phyloP scores from a whole-genome alignment of 2,113 vertebrate genomes.

The Talpa occidentalis region DNA sequence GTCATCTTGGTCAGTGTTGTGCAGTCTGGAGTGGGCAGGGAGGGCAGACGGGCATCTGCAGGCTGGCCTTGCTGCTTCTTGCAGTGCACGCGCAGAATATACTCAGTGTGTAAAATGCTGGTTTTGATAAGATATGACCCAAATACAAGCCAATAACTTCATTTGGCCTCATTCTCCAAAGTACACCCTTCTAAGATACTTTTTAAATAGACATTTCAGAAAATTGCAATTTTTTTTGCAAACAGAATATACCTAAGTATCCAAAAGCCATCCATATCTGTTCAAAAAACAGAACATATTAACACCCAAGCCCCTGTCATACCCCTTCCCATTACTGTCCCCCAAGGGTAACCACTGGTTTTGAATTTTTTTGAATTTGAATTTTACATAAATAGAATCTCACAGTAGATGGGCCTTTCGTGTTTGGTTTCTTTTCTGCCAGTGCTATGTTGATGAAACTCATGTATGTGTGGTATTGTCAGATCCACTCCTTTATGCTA shows the following conservation, averaged over 20 bases:
- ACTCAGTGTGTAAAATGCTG: not conserved
- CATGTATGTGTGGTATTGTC: not conserved
- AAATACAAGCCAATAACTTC: not conserved
- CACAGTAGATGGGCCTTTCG: not conserved
- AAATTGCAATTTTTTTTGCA: not conserved
- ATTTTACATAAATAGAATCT: not conserved
- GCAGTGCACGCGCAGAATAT: too few relatives aligned
- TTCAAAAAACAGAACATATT: not conserved
- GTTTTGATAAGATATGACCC: not conserved
- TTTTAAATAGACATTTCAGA: not conserved
- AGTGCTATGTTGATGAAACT: not conserved
- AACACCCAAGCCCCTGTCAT: not conserved
- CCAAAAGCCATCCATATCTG: not conserved
- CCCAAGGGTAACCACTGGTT: not conserved
- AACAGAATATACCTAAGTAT: not conserved
- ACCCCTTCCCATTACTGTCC: not conserved
- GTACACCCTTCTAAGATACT: not conserved
- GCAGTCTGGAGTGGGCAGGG: not conserved
- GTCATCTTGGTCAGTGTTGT: rapidly evolving
- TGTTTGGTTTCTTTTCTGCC: not conserved
- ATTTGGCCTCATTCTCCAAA: not conserved
- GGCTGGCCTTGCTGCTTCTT: not conserved
- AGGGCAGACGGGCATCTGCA: rapidly evolving
- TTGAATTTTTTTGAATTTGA: not conserved
- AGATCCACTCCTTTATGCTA: not conserved